Evolutionary conservation across 2,888 invertebrate species (phyloP).

Genomic region (Lottia gigantea): DNA sequence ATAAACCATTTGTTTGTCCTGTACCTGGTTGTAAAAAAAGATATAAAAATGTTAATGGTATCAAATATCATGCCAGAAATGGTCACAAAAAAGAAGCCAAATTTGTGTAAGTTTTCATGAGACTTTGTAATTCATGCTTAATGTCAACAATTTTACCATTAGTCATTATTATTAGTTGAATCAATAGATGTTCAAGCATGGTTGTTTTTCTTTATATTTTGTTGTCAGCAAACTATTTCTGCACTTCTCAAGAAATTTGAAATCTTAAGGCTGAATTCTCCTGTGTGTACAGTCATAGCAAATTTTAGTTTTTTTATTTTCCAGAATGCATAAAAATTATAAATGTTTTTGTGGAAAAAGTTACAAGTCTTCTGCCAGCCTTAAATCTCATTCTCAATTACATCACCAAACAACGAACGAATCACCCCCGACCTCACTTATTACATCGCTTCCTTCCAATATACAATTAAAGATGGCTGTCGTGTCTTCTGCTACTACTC

Average conservation of each 20-base stretch:
- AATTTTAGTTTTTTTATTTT: slow-evolving; percentile 61
- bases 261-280: too few relatives aligned
- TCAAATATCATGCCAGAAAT: slow-evolving; percentile 88
- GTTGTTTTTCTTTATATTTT: too few relatives aligned
- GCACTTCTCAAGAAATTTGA: too few relatives aligned
- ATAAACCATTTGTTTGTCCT: slow-evolving; percentile 86
- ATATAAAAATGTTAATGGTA: slow-evolving; percentile 89
- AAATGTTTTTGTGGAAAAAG: slow-evolving; percentile 87
- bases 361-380: slow-evolving; percentile 83
- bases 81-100: slow-evolving; percentile 87
- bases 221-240: too few relatives aligned
- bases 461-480: slow-evolving; percentile 6
- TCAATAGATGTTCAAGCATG: too few relatives aligned
- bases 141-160: not conserved
- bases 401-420: slow-evolving; percentile 52
- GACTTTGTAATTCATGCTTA: not conserved
- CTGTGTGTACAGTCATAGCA: too few relatives aligned
- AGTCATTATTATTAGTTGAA: too few relatives aligned
- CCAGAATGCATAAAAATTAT: slow-evolving; percentile 82
- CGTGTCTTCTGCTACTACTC: not conserved
- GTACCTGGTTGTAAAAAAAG: slow-evolving; percentile 88
- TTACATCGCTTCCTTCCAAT: slow-evolving; percentile 6
- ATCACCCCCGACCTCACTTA: not conserved
- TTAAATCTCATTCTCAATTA: slow-evolving; percentile 78
- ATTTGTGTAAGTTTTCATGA: slow-evolving; percentile 70